Base-by-base conservation (phyloP, 1,140 invertebrate genomes). In the Eufriesea mexicana region DNA sequence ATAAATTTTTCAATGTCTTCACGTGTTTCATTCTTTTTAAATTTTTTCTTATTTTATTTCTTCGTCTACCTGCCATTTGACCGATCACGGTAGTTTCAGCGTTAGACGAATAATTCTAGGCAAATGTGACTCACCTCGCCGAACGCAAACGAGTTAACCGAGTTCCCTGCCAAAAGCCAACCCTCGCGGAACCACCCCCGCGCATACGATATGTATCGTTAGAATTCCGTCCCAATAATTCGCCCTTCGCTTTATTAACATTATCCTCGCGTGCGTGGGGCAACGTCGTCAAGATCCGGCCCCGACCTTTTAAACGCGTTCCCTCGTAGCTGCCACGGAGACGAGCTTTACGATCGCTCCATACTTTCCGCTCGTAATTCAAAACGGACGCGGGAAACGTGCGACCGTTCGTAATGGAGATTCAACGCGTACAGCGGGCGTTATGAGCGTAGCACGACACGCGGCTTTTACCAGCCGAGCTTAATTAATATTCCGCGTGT, bases 401-500 rank as follows among this genome's bases (percentile, higher is more conserved):
- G 80, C 86, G 47, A 64, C 57, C 55, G 61, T 74, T 80, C 79
- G 84, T 78, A 84, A 88, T 85, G 73, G 87, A 88, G 83, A 88
- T 86, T 86, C 86, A 66, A 73, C 75, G 82, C 71, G 83, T 66
- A 51, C 80, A 75, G 55, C 42, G 49, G 51, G 54, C 62, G 81
- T 84, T 83, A 84, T 54, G 71, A 77, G 71, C 76, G 68, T 45
- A 55, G 49, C 71, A 18, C 78, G 64, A 55, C 64, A 45, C 76
- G 61, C 55, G 66, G 49, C 61, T 84, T 78, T 64, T 66, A 54
- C 72, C 47, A 57, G 42, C 6, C 28, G 14, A 57, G 68, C 74
- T 89, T 84, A 87, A 89, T 89, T 89, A 86, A 89, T 89, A 89
- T 89, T 89, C 89, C 84, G 49, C 80, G 70, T 83, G 68, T 84